Conservation (phyloP, 2,797 vertebrate genomes). For the Remorina albescens region DNA sequence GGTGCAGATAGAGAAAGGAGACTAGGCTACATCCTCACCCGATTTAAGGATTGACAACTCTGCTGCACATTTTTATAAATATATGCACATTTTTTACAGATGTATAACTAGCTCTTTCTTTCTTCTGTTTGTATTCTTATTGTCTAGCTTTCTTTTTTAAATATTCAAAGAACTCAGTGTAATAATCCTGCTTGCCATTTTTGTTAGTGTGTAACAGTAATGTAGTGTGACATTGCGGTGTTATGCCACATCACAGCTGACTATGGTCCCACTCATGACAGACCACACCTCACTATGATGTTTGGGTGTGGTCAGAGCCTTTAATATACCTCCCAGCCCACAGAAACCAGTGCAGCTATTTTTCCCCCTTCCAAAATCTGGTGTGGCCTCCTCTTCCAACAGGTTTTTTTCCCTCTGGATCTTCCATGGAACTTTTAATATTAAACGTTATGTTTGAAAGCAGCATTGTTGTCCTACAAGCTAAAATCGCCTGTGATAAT, state of each 20-base stretch:
- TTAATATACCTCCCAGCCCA: background rate
- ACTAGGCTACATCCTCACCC: background rate
- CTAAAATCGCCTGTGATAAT: conserved; percentile 1
- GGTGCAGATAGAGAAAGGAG: background rate
- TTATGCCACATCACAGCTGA: too few relatives aligned
- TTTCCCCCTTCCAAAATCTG: background rate
- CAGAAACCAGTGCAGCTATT: background rate
- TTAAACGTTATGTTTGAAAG: background rate
- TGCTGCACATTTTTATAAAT: background rate
- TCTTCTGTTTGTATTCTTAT: background rate
- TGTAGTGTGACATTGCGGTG: background rate
- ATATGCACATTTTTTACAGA: background rate
- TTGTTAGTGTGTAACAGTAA: background rate
- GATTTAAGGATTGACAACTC: background rate
- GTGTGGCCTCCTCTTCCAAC: background rate
- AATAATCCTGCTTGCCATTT: background rate
- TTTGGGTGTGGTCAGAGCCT: conserved; percentile 11
- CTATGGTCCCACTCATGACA: background rate
- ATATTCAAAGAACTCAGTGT: background rate
- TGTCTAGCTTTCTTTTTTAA: background rate
- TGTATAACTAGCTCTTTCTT: background rate
- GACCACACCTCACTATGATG: conserved; percentile 14
- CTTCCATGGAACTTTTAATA: background rate
- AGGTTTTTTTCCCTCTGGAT: background rate
- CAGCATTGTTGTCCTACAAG: background rate